Evolutionary conservation across 2,888 invertebrate species (phyloP), one percentile per base, ranked within the genome.

Genomic region (Nephrotoma appendiculata): DNA sequence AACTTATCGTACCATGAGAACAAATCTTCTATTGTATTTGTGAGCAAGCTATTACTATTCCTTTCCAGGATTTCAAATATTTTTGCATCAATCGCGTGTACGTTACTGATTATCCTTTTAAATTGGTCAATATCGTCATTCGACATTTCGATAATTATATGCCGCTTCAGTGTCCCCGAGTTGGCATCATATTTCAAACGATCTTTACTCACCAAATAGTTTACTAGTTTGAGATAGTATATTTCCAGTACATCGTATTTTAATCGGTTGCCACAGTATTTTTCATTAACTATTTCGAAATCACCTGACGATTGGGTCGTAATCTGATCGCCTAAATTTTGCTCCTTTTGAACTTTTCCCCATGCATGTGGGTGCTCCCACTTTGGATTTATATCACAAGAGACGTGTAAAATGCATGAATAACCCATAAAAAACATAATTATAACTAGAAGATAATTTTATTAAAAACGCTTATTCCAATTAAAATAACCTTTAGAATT

Each of bases 361-460:
- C 85, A 85, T 19, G 85, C 43, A 44, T 85, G 85, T 19, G 85
- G 85, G 7, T 85, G 85, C 15, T 44, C 85, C 85, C 85, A 85
- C 6, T 45, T 44, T 45, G 42, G 85, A 19, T 85, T 44, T 41
- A 84, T n/a, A 42, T 84, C 84, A 42, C 84, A 84, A 2, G 7
- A 12, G 19, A 2, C 31, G 6, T 31, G 71, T 31, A 31, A 31
- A 31, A 71, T 31, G 31, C 19, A 9, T 71, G 9, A 9, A 31
- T 31, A 71, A 7, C 19, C 19, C 3, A 71, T 2, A 31, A 71
- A 57, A 11, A 57, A 57, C 6, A 71, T 31, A 31, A 31, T 31
- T 9, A 57, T 11, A 31, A 11, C 71, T 71, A 12, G 7, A 71
- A 71, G 5, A 31, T 7, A 71, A 9, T 31, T 0, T 52, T 31